phyloP scores from a whole-genome alignment of 2,113 vertebrate genomes.

The Parotia lawesii region DNA sequence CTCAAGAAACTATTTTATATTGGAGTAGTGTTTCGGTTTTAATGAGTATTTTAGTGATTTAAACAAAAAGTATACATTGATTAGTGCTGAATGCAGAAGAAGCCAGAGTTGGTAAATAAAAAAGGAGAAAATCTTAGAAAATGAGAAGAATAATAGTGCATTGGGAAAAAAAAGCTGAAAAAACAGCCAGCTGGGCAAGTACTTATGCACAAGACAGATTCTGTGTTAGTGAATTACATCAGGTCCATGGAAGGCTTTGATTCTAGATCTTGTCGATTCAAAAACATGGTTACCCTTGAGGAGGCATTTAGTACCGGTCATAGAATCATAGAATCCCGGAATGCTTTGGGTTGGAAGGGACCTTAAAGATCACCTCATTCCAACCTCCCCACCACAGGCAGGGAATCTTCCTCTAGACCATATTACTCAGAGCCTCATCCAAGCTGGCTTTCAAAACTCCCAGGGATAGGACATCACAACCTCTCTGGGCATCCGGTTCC shows the following conservation, averaged over 20 bases:
- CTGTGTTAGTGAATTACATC: neutral
- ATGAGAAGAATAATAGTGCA: neutral
- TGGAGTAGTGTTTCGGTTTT: neutral
- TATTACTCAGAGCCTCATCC: neutral
- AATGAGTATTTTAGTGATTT: neutral
- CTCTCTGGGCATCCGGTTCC: fast-evolving
- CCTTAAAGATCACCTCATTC: neutral
- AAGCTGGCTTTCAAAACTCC: neutral
- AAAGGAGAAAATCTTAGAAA: neutral
- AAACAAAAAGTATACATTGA: neutral
- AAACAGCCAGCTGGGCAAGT: neutral
- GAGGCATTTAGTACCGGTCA: neutral
- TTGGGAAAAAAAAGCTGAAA: neutral
- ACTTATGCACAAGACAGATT: neutral
- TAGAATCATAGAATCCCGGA: neutral
- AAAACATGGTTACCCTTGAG: neutral
- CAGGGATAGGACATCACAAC: too few species aligned
- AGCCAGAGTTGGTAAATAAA: neutral
- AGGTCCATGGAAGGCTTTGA: neutral
- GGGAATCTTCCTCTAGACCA: neutral
- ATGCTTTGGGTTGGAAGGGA: neutral
- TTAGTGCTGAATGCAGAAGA: neutral
- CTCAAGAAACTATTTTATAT: neutral
- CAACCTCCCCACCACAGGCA: neutral
- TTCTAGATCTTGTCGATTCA: neutral